Evolutionary conservation across 1,140 invertebrate genomes (phyloP), one percentile per base, ranked within the genome.

Genomic region (Asbolus verrucosus): DNA sequence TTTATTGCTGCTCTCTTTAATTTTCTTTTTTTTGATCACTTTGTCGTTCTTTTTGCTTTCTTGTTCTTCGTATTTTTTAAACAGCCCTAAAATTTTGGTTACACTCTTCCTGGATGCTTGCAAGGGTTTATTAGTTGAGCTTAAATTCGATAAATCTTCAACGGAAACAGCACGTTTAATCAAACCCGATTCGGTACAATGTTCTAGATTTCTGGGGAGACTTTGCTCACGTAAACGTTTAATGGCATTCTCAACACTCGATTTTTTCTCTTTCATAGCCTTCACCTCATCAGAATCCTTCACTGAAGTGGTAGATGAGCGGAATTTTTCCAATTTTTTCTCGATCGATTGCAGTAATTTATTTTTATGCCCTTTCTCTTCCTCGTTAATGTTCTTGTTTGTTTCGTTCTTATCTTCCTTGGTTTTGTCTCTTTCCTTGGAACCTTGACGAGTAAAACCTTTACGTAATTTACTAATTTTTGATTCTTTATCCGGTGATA

Each of bases 31-130:
- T 46, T 78, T 77, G n/a, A 50, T 43, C 3, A 59, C 13, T 68
- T 73, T 73, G 21, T 82, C 79, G 15, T 72, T 76, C 73, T 79
- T 81, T 67, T 75, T 72, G 65, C 75, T 81, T 27, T 85, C 82
- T 76, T 83, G 81, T 27, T 84, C 83, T 76, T 89, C 90, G 73
- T 87, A 86, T 75, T 89, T 92, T 66, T 88, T 90, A 72, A 93
- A 90, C 0, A 93, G 78, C 1, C 90, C 90, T 13, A 93, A 80
- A 61, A 93, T 89, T 71, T 87, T 90, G 79, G 76, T 91, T 77
- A 81, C 88, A 81, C 73, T 86, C 84, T 84, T 87, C 83, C 84
- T 87, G 74, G 79, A 81, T 68, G 69, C 70, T 73, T 80, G 75
- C 24, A 77, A 60, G 13, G 77, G 41, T 76, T 76, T 80, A 61